Conservation (phyloP, 2,888 invertebrate genomes). For the Phengaris arion region DNA sequence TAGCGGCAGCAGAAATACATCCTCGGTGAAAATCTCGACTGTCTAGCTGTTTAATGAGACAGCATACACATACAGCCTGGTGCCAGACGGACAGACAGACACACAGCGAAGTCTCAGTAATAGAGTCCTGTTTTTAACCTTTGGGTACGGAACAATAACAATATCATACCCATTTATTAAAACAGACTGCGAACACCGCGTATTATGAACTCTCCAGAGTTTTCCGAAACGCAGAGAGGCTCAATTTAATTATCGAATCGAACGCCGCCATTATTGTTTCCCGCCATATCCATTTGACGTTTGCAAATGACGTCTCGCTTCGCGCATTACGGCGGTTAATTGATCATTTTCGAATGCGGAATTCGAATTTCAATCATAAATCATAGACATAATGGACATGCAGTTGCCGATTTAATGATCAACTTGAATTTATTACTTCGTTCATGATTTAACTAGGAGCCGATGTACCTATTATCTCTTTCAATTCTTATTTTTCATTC, state of each 20-base stretch:
- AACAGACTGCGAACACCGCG: background rate
- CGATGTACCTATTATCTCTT: too few relatives aligned
- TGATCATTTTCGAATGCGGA: background rate
- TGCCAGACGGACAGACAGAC: too few relatives aligned
- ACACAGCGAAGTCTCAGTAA: too few relatives aligned
- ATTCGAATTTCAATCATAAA: slow-evolving; percentile 2
- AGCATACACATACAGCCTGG: too few relatives aligned
- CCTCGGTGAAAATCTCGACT: too few relatives aligned
- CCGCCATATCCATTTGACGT: slow-evolving; percentile 12
- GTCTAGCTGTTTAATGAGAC: too few relatives aligned
- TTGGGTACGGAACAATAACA: background rate
- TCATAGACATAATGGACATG: background rate
- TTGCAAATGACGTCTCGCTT: slow-evolving; percentile 15
- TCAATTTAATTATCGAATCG: slow-evolving; percentile 5
- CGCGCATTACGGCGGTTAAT: background rate
- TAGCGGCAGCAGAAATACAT: too few relatives aligned
- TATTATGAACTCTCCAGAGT: background rate
- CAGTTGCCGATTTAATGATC: background rate
- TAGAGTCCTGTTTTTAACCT: too few relatives aligned
- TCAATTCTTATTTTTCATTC: too few relatives aligned
- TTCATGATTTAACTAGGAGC: too few relatives aligned
- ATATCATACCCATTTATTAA: background rate
- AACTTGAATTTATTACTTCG: background rate
- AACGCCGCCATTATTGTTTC: slow-evolving; percentile 5
- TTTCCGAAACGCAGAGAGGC: slow-evolving; percentile 1